These are phyloP conservation scores for Zosterops lateralis DNA, from an alignment of 2,113 vertebrate genomes.

Conservation along the genomic window DNA sequence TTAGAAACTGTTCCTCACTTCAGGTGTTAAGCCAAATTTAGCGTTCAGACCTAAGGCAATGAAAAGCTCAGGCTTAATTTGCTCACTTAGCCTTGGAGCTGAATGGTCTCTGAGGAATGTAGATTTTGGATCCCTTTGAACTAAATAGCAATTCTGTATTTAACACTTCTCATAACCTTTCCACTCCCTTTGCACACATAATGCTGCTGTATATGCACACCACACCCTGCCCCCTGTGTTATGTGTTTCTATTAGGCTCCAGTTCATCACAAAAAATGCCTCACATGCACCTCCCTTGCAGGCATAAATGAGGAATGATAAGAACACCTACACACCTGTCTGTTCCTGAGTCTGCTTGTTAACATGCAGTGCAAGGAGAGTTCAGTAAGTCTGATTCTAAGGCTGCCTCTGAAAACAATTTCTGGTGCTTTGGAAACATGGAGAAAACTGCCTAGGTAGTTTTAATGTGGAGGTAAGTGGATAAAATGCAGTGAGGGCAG, in stretches of 20 bases:
- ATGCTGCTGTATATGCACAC: neutral
- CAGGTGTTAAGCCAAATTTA: conserved; percentile 19
- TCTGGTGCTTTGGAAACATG: neutral
- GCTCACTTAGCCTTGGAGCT: conserved; percentile 34
- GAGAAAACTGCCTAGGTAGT: neutral
- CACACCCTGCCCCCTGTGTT: too few species aligned
- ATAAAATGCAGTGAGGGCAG: neutral
- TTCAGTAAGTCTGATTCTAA: neutral
- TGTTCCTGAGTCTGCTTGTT: neutral
- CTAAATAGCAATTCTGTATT: conserved; percentile 50
- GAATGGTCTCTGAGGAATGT: conserved; percentile 35
- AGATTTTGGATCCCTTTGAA: conserved; percentile 57
- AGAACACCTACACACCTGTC: neutral
- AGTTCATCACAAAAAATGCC: neutral
- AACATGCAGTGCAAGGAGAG: neutral
- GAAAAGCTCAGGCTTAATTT: conserved; percentile 55
- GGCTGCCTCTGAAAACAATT: conserved; percentile 11
- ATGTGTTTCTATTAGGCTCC: neutral
- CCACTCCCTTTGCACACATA: neutral
- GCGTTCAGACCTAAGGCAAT: conserved; percentile 30
- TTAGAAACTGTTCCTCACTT: conserved; percentile 3
- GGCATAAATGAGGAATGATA: neutral
- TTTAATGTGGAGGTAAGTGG: neutral
- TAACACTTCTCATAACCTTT: conserved; percentile 22
- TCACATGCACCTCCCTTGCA: neutral